Evolutionary conservation across 2,797 vertebrate species (phyloP).

Genomic region (Tokudaia muenninki): DNA sequence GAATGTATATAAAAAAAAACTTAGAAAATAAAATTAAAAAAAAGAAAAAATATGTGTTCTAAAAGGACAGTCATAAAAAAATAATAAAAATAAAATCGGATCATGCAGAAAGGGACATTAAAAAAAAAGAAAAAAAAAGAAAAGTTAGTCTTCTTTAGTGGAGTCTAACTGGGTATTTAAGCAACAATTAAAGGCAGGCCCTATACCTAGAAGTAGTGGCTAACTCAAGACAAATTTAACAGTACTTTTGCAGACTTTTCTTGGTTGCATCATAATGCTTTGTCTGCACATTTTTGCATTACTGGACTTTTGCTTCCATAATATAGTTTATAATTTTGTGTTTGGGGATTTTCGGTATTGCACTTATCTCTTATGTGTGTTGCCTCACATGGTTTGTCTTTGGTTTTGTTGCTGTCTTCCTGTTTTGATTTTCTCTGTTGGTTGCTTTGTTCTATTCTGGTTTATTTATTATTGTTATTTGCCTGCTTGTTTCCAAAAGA

Average conservation of each 20-base stretch:
- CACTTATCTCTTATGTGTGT: background rate
- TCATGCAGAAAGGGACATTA: too few relatives aligned
- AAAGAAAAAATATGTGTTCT: too few relatives aligned
- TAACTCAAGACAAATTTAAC: background rate
- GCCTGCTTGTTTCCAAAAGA: background rate
- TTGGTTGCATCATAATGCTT: background rate
- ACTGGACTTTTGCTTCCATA: background rate
- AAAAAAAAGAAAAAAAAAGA: too few relatives aligned
- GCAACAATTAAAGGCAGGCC: too few relatives aligned
- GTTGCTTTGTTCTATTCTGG: background rate
- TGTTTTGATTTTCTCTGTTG: background rate
- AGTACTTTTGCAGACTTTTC: background rate
- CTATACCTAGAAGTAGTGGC: background rate
- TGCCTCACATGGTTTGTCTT: background rate
- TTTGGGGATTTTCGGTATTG: background rate
- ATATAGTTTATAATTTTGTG: background rate
- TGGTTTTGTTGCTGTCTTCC: background rate
- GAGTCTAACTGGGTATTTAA: background rate
- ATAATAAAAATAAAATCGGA: too few relatives aligned
- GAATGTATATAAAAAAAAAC: too few relatives aligned
- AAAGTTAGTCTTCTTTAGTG: background rate
- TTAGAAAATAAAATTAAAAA: too few relatives aligned
- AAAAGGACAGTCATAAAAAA: too few relatives aligned
- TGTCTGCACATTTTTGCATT: background rate
- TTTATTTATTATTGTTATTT: background rate